Evolutionary conservation across 2,113 vertebrate species (phyloP).

Genomic region (Podiceps cristatus): DNA sequence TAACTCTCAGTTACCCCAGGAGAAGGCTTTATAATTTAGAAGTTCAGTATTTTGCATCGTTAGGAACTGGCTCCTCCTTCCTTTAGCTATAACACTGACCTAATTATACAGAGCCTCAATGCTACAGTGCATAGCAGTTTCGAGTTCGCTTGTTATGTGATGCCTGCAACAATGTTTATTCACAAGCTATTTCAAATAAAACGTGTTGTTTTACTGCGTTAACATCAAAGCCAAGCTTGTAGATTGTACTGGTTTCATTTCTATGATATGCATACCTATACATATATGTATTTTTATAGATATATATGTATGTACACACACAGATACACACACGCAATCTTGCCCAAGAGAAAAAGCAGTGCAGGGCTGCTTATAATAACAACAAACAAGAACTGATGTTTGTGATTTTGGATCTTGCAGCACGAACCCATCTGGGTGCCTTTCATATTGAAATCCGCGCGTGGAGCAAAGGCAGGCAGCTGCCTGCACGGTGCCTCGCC

Average conservation of each 20-base stretch:
- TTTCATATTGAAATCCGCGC: background rate
- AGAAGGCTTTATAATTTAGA: background rate
- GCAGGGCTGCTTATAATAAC: background rate
- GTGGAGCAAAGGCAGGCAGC: background rate
- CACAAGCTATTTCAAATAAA: constrained; percentile 33
- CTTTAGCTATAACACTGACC: constrained; percentile 8
- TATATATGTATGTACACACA: background rate
- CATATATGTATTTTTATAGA: background rate
- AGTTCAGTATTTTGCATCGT: background rate
- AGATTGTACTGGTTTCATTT: background rate
- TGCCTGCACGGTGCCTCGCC: background rate
- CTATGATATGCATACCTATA: background rate
- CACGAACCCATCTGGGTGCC: rapidly evolving
- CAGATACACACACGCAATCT: background rate
- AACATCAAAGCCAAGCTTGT: constrained; percentile 39
- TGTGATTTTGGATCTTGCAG: background rate
- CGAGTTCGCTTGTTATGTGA: constrained; percentile 6
- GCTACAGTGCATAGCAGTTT: background rate
- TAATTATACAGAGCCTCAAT: background rate
- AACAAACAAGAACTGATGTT: background rate
- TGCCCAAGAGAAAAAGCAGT: background rate
- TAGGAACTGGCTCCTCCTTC: background rate
- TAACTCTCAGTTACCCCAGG: background rate
- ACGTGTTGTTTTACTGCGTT: background rate
- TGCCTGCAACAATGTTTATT: constrained; percentile 47